Evolutionary conservation across 2,113 vertebrate species (phyloP), one percentile per base, ranked within the genome.

Genomic region (Zosterops hypoxanthus): DNA sequence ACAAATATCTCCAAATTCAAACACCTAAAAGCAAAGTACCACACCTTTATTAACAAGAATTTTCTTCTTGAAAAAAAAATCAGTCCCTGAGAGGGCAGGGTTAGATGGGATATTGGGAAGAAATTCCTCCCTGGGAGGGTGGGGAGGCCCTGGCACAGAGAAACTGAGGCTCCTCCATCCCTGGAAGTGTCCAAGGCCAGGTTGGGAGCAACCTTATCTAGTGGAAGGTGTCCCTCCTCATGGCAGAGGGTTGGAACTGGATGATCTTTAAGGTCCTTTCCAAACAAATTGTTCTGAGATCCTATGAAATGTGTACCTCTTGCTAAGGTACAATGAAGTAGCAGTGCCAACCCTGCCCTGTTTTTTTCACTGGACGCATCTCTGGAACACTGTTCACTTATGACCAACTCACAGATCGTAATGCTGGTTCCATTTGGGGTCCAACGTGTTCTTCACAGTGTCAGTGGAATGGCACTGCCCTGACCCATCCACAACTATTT

Each of bases 341-440:
- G 52, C 69, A 20, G 88, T 44, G 52, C 22, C 46, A 70, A 33
- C 8, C n/a, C 9, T 34, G 34, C 36, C 14, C 34, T 55, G 2
- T 41, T 60, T 11, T 10, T 10, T 60, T 82, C 22, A n/a, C 23
- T 9, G 47, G 50, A 22, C 23, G 72, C 34, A 82, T 24, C 64
- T 36, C 61, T 41, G 34, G 19, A 5, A 20, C 19, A n/a, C 9
- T 83, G 34, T 86, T 83, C 11, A 28, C 5, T 77, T 33, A 41
- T 17, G 44, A 39, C 19, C 31, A 73, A 98, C 99, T 99, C 97
- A 99, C 99, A 99, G 98, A 90, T 99, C 99, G 2, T 99, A 99
- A 97, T 99, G 99, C 97, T 99, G 99, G 98, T 99, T 99, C 99
- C 99, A 99, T 95, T 99, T 99, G 93, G 99, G 99, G 98, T 99